Base-by-base conservation (phyloP, 2,888 invertebrate species). In the Calameuta idolon region DNA sequence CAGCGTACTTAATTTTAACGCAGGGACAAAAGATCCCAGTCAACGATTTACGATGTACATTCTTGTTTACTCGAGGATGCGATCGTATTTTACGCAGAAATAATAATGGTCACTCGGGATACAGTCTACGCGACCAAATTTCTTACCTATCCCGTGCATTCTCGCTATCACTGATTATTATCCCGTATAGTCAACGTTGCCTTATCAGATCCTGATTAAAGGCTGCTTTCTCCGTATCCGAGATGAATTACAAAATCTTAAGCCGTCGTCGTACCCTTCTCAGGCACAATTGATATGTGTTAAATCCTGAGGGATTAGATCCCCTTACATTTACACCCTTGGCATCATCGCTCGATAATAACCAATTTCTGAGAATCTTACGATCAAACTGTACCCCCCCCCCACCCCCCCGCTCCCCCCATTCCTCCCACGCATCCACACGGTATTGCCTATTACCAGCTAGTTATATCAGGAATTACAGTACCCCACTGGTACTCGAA, bases 1-100 rank as follows among this genome's bases (percentile, higher is more conserved):
- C 31, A 2, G 31, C 31, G 84, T 82, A 81, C 86, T 83, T 79
- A 86, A 85, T 83, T 87, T 87, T 86, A 86, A 87, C 83, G 83
- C 84, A 82, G 82, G 81, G 82, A 85, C 84, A 84, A 86, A 85
- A 83, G 81, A 23, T 15, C 40, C 15, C 40, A 55, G 55, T 55
- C 55, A 9, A 55, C 23, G 40, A 9, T 9, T 23, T 5, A 55
- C 15, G 9, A 31, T 31, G 31, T 9, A n/a, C 31, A 34, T 33
- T 34, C 31, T 71, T 71, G 31, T 31, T 9, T 11, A 1, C 3
- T 31, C 12, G 31, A 9, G 23, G 5, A 40, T 40, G 40, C 40
- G 0, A 23, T 5, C 40, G 40, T 15, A 40, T 15, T 55, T 9
- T 1, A 37, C 15, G 55, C 23, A 1, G 55, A 55, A 23, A 55